A percentile compares a stretch with the other conserved stretches of the same genome.
These are phyloP conservation scores for Microcebus murinus DNA, from an alignment of 2,113 vertebrate genomes.

Conservation along the genomic window DNA sequence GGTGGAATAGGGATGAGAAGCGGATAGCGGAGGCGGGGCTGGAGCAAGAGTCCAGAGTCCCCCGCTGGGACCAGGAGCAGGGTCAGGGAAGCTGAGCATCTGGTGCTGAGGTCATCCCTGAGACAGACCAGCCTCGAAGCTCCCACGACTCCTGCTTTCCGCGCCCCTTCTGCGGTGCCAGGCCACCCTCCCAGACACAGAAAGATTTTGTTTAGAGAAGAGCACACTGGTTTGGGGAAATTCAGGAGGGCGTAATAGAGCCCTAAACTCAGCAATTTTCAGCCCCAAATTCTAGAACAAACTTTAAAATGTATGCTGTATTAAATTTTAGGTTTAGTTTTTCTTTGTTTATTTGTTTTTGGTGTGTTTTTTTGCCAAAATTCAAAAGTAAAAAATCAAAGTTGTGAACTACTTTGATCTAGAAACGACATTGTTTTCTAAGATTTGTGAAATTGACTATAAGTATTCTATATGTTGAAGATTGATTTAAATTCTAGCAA, in stretches of 20 bases:
- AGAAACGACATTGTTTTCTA: neutral
- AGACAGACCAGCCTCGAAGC: neutral
- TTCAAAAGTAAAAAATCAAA: neutral
- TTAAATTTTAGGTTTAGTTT: neutral
- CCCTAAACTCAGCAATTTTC: neutral
- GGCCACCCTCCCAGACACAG: neutral
- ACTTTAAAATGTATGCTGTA: neutral
- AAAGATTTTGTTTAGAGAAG: neutral
- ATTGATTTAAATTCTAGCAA: conserved; percentile 2
- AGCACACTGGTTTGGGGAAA: neutral
- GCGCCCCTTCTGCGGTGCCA: neutral
- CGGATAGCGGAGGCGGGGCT: neutral
- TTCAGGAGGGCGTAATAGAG: neutral
- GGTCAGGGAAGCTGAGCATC: neutral
- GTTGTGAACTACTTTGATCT: neutral
- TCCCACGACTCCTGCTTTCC: neutral
- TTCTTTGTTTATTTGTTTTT: neutral
- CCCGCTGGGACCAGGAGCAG: neutral
- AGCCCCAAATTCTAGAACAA: neutral
- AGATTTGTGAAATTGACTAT: neutral
- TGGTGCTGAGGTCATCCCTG: neutral
- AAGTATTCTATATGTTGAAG: neutral
- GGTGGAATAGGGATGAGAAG: neutral
- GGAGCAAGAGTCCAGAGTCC: neutral
- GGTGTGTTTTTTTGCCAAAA: neutral